Evolutionary conservation across 2,797 vertebrate species (phyloP), one percentile per base, ranked within the genome.

Genomic region (Hyperoplus lanceolatus): DNA sequence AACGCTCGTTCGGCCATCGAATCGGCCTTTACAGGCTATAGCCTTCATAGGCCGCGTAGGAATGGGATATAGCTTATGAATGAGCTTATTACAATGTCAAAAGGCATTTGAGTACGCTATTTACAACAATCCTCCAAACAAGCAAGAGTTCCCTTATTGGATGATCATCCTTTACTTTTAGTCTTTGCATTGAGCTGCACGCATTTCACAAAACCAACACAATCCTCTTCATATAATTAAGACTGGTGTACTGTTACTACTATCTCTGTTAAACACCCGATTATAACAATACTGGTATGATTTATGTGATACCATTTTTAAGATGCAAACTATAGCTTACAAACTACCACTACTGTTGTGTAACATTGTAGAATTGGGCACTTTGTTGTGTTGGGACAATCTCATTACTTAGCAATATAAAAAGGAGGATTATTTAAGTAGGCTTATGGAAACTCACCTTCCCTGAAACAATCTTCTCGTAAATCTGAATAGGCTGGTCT

Each of bases 401-500:
- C 8, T 21, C 59, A 75, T 38, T 4, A 54, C 54, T 16, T 9
- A 45, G 0, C 77, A 39, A 15, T 51, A 70, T 6, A 43, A 16
- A 66, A 65, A 41, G 38, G 0, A 29, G 0, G 5, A 29, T 36
- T 43, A 18, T 55, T 73, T 18, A n/a, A 41, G 39, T 50, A 29
- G 48, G 8, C 8, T 51, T 49, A n/a, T 21, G 3, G 54, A 11
- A 66, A 83, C 95, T 93, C 86, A 97, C 97, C 97, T 98, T 98
- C 87, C 97, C 97, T 64, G 97, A 97, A 94, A 98, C 97, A 83
- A 98, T 98, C 95, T 98, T 98, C 94, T 98, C 97, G 1, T 98
- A 98, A 94, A 98, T 98, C 93, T 98, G 97, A 92, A 98, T 98
- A 64, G 97, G 97, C 95, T 98, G 97, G 92, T 98, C 97, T 3